A percentile compares a stretch with the other conserved stretches of the same genome.
phyloP scores from a whole-genome alignment of 2,113 vertebrate genomes.

The Pterocles orientalis region DNA sequence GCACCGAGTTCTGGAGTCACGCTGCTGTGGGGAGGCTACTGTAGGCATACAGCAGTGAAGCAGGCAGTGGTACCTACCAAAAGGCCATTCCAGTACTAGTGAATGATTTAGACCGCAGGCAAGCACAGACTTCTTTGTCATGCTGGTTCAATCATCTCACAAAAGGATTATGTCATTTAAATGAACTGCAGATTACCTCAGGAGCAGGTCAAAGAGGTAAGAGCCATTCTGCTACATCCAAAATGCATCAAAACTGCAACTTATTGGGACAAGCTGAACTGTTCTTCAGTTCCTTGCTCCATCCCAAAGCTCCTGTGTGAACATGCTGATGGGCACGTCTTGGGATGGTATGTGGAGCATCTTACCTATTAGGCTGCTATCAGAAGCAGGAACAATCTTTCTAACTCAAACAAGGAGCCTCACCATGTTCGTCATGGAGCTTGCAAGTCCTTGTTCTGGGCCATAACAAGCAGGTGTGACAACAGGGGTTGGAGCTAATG shows the following conservation, averaged over 20 bases:
- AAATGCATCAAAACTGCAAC: not conserved
- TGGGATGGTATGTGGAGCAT: not conserved
- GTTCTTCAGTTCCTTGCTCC: not conserved
- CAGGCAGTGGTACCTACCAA: not conserved
- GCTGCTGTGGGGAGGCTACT: not conserved
- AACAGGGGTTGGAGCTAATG: not conserved
- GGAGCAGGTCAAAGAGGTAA: not conserved
- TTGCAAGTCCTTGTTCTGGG: not conserved
- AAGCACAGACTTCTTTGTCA: not conserved
- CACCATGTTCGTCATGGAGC: not conserved
- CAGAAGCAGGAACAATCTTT: not conserved
- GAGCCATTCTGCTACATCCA: not conserved
- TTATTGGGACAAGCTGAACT: not conserved
- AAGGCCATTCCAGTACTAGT: not conserved
- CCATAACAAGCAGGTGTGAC: not conserved
- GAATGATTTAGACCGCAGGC: not conserved
- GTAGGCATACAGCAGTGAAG: fast-evolving
- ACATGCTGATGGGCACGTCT: not conserved
- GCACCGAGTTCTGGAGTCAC: not conserved
- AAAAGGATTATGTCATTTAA: not conserved
- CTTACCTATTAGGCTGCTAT: not conserved
- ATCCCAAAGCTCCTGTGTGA: not conserved
- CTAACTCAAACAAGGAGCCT: not conserved
- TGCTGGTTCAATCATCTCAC: not conserved
- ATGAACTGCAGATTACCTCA: not conserved